phyloP scores from a whole-genome alignment of 2,797 vertebrate species.

The Sibirionetta formosa region DNA sequence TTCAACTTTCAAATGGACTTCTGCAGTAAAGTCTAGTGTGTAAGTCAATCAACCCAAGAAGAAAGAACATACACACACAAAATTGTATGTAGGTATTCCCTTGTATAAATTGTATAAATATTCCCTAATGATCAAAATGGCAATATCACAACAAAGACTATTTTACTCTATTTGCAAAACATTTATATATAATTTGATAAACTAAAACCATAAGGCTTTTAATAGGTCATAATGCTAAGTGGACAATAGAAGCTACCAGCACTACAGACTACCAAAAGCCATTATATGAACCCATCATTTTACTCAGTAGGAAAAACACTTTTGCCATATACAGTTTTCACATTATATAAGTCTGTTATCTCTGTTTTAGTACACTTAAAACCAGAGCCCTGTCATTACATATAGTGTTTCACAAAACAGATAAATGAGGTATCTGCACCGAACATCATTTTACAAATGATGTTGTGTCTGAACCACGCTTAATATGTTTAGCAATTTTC shows the following conservation, averaged over 20 bases:
- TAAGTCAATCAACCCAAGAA: neutral
- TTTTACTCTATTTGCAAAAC: neutral
- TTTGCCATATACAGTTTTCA: neutral
- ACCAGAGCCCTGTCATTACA: neutral
- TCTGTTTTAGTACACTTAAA: neutral
- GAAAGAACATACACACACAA: neutral
- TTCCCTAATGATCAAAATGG: neutral
- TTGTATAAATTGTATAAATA: neutral
- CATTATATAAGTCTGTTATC: neutral
- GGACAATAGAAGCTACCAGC: neutral
- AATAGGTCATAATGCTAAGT: neutral
- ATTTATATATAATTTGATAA: rapidly evolving
- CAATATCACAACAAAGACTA: neutral
- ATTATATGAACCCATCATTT: neutral
- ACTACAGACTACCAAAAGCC: neutral
- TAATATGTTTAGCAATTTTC: neutral
- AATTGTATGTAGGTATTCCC: neutral
- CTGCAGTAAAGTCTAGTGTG: neutral
- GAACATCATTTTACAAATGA: neutral
- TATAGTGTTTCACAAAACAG: neutral
- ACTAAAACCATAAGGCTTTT: neutral
- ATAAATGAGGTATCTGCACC: neutral
- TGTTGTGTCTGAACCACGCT: neutral
- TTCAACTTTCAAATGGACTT: neutral
- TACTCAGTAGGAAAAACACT: neutral